Percentiles rank a stretch among this genome's conserved stretches.
Conservation (phyloP, 2,888 invertebrate species). For the Macrosiphum euphorbiae region DNA sequence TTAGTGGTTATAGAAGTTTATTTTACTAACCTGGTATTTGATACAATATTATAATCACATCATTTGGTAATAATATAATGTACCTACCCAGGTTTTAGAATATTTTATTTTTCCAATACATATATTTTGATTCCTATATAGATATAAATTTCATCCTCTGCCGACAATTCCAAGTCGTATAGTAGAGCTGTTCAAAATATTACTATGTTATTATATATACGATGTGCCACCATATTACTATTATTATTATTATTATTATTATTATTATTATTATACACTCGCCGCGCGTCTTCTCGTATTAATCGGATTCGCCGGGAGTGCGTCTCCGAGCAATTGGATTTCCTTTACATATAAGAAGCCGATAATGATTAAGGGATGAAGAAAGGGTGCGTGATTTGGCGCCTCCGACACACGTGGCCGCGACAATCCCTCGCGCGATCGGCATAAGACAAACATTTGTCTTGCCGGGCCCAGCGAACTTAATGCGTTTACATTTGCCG, state of each 20-base stretch:
- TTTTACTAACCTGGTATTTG: background rate
- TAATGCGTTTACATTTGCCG: constrained; percentile 65
- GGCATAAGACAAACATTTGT: constrained; percentile 63
- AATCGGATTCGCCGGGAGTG: background rate
- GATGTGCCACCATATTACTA: too few relatives aligned
- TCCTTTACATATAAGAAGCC: constrained; percentile 27
- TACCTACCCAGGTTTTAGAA: background rate
- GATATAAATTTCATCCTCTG: background rate
- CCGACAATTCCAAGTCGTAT: too few relatives aligned
- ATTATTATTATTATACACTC: background rate
- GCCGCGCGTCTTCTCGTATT: background rate
- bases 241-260: background rate
- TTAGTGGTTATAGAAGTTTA: background rate
- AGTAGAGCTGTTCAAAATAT: too few relatives aligned
- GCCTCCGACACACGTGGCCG: background rate
- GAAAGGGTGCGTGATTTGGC: constrained; percentile 30
- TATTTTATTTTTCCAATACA: background rate
- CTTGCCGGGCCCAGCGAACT: constrained; percentile 4
- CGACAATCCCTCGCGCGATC: constrained; percentile 36
- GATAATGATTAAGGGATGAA: constrained; percentile 38
- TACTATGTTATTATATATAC: too few relatives aligned
- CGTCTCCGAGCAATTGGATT: constrained; percentile 41
- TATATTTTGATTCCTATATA: background rate
- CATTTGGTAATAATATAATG: background rate
- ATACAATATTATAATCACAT: too few relatives aligned